Base-by-base conservation (phyloP, 2,888 invertebrate genomes). In the Sclerodermus sp. region DNA sequence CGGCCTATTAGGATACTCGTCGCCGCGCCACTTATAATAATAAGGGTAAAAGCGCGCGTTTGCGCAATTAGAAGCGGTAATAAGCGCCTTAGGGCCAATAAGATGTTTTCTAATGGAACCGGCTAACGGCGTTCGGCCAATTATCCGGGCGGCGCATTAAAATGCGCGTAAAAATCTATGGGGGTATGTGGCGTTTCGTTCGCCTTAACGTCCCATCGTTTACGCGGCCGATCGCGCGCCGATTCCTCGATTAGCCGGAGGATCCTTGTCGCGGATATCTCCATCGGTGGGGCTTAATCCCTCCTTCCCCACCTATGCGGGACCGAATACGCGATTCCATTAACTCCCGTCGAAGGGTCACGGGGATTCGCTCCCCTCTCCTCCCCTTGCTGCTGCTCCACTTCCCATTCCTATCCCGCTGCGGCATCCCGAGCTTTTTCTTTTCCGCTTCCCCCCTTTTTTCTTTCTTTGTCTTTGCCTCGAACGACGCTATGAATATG, bases 51-150 rank as follows among this genome's bases (percentile, higher is more conserved):
- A 71, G 71, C 66, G 58, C 64, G 60, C 58, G 66, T 67, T 67
- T 55, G 56, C 53, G 66, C 64, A 73, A 74, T 75, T 75, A 73
- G 68, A 67, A 68, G 63, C 58, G 62, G 64, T 66, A 74, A 74
- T 76, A 76, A 74, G 64, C 70, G 64, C 74, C 71, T 74, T 73
- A 70, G 70, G 65, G 67, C 69, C 73, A 75, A 76, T 75, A 75
- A 76, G 76, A 76, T 73, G 77, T 68, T 70, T 66, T 62, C 66
- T 74, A 77, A 76, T 76, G 74, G 70, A 66, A 66, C 65, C 42
- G 55, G 67, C 67, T 76, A 73, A 73, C 67, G 64, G 66, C 67
- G 64, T 68, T 60, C 69, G 57, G 60, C 70, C 75, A 76, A 76
- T 77, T 76, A 76, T 73, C 74, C 53, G 51, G 41, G 55, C 50